phyloP scores from a whole-genome alignment of 2,888 invertebrate species.

The Dione vanillae region DNA sequence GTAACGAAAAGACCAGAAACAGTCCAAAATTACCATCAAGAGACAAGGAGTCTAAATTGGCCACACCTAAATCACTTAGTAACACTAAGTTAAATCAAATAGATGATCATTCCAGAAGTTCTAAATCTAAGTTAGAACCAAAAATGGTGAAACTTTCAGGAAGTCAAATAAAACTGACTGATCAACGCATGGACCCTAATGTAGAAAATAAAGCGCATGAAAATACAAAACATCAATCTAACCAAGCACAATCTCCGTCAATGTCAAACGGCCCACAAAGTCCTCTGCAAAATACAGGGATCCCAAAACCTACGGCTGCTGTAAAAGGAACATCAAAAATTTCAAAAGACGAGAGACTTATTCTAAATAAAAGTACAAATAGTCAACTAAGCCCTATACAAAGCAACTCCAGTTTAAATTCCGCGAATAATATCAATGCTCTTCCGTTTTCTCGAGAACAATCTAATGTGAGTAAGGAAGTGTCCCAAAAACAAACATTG shows the following conservation, averaged over 20 bases:
- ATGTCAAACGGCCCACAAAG: slow-evolving; percentile 75
- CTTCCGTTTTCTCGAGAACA: slow-evolving; percentile 80
- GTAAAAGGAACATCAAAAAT: slow-evolving; percentile 95
- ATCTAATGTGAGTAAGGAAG: slow-evolving; percentile 80
- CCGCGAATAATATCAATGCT: slow-evolving; percentile 78
- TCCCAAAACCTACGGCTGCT: slow-evolving; percentile 96
- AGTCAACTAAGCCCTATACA: slow-evolving; percentile 84
- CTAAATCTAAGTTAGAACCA: slow-evolving; percentile 67
- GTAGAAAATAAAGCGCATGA: slow-evolving; percentile 60
- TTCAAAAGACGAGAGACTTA: slow-evolving; percentile 83
- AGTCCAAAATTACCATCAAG: slow-evolving; percentile 76
- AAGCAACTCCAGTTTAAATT: slow-evolving; percentile 84
- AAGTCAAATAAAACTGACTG: slow-evolving; percentile 74
- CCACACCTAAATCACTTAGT: slow-evolving; percentile 80
- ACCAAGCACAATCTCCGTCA: slow-evolving; percentile 61
- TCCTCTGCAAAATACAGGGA: slow-evolving; percentile 83
- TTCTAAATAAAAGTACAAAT: slow-evolving; percentile 83
- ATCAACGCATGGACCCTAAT: slow-evolving; percentile 63
- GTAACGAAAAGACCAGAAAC: slow-evolving; percentile 74
- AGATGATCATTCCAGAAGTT: slow-evolving; percentile 70
- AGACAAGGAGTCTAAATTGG: slow-evolving; percentile 80
- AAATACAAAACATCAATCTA: slow-evolving; percentile 57
- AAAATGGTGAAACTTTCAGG: slow-evolving; percentile 80
- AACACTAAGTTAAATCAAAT: slow-evolving; percentile 79
- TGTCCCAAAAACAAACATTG: slow-evolving; percentile 79